Evolutionary conservation across 2,113 vertebrate species (phyloP), one percentile per base, ranked within the genome.

Genomic region (Periophthalmus modestus): DNA sequence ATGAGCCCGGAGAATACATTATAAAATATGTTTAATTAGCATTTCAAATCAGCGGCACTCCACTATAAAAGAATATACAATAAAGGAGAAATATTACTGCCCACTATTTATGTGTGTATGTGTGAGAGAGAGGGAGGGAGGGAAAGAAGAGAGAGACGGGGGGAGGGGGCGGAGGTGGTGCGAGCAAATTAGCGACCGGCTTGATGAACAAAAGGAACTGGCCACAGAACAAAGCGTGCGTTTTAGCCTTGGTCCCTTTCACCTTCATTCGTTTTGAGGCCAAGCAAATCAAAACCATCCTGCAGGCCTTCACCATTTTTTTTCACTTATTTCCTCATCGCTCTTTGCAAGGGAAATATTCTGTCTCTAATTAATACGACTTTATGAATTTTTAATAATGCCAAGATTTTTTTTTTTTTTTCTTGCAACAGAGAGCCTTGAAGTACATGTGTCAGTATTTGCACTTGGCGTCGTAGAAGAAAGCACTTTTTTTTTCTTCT

Each of bases 21-120:
- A 92, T 93, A 91, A 93, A 93, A 94, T 93, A 91, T 93, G 88
- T 92, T 93, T 92, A 93, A 94, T 94, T 94, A 94, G 91, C 92
- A 94, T 93, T 93, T 94, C 92, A 92, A 93, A 94, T 94, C 87
- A 89, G 79, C 71, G 0, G 81, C 85, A 82, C 85, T 85, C 72
- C 75, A 84, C 84, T 87, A 90, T 87, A 91, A 93, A 92, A 92
- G 89, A 92, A 91, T 90, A 89, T 90, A 92, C 91, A 92, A 94
- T 92, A 92, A 91, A 91, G 85, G 80, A 89, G 90, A 91, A 90
- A 90, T 89, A 88, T 85, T 75, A 79, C 83, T 52, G 66, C 72
- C 59, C 68, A 78, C 43, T 74, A 66, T 68, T 18, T 57, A 43
- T 63, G 66, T 23, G 59, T 52, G 62, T 66, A 61, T 75, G 69